Evolutionary conservation across 2,797 vertebrate species (phyloP).

Genomic region (Psittacula echo): DNA sequence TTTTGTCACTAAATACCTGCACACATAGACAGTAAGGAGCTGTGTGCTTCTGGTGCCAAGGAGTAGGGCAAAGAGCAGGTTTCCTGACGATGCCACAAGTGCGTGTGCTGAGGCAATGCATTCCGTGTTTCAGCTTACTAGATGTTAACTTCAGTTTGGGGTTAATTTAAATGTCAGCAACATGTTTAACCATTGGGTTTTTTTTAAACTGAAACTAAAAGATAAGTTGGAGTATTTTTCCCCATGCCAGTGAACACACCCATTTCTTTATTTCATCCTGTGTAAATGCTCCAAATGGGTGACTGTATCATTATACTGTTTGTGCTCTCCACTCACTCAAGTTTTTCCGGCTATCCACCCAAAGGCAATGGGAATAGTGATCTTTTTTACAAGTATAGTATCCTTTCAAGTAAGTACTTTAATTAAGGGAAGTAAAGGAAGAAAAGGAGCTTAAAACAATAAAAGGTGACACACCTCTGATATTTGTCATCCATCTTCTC

Average conservation of each 20-base stretch:
- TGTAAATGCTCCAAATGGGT: background rate
- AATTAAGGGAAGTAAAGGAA: background rate
- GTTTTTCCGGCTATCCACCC: background rate
- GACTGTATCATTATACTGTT: background rate
- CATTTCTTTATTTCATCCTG: background rate
- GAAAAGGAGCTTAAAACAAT: background rate
- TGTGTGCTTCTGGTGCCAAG: background rate
- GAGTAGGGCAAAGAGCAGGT: background rate
- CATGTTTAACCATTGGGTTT: background rate
- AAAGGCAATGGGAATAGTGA: background rate
- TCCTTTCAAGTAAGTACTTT: background rate
- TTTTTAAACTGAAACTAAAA: background rate
- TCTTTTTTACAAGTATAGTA: background rate
- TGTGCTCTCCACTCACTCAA: accelerated
- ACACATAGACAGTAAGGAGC: background rate
- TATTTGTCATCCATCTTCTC: background rate
- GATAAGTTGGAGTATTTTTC: background rate
- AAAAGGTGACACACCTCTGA: background rate
- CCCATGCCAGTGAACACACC: background rate
- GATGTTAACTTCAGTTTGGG: background rate
- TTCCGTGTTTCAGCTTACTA: background rate
- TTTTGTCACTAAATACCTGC: background rate
- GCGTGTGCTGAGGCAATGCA: background rate
- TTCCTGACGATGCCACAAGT: background rate
- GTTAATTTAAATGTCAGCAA: background rate